Percentiles rank a stretch among this genome's conserved stretches.
These are phyloP conservation scores for Anguilla japonica DNA, from an alignment of 2,113 vertebrate genomes.

Conservation along the genomic window DNA sequence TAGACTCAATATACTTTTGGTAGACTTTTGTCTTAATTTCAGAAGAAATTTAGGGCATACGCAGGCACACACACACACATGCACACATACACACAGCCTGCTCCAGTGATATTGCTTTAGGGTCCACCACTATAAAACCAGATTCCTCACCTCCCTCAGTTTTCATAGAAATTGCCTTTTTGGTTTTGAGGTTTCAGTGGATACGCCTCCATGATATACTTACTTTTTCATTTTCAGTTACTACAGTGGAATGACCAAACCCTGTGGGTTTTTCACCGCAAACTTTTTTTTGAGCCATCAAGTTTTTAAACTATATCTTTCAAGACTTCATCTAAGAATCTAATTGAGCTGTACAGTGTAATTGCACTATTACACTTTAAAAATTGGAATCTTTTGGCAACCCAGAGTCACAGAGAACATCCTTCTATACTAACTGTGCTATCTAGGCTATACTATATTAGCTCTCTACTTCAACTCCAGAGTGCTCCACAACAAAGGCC, in stretches of 20 bases:
- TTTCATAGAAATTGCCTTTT: not conserved
- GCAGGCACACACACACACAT: not conserved
- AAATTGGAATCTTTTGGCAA: not conserved
- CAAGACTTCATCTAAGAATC: not conserved
- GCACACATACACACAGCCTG: not conserved
- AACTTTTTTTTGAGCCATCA: not conserved
- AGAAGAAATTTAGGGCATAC: not conserved
- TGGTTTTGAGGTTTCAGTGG: not conserved
- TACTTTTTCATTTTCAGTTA: not conserved
- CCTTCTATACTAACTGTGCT: not conserved
- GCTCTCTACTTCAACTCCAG: not conserved
- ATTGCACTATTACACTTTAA: not conserved
- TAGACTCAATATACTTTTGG: no score
- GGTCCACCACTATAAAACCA: not conserved
- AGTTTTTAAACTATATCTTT: not conserved
- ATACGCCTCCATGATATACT: not conserved
- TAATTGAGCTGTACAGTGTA: not conserved
- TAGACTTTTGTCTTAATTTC: not conserved
- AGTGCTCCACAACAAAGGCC: not conserved
- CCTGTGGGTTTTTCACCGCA: not conserved
- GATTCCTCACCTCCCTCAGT: not conserved
- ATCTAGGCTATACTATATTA: no score
- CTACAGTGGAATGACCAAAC: not conserved
- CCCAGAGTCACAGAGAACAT: slow-evolving; percentile 11
- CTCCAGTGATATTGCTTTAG: not conserved